Conservation (phyloP, 2,888 invertebrate species). For the Corbicula japonica region DNA sequence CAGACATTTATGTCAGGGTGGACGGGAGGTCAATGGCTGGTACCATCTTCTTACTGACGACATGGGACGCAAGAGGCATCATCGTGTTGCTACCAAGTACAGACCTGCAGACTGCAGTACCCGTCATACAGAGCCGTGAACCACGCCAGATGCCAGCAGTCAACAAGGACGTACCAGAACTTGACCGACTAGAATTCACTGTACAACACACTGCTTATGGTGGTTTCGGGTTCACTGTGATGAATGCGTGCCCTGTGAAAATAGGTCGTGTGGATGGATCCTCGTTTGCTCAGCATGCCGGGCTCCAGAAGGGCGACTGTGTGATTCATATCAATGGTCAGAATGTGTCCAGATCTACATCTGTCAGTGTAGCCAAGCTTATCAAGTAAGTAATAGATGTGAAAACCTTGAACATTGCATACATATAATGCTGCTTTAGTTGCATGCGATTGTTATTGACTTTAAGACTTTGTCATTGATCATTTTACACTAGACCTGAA, state of each 20-base stretch:
- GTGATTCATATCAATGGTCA: conserved; percentile 83
- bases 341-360: conserved; percentile 83
- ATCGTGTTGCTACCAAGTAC: conserved; percentile 70
- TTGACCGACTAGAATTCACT: conserved; percentile 60
- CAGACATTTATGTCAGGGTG: conserved; percentile 90
- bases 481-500: background rate
- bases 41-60: conserved; percentile 92
- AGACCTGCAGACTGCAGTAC: conserved; percentile 43
- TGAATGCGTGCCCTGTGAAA: conserved; percentile 82
- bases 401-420: background rate
- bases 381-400: conserved; percentile 78
- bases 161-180: conserved; percentile 52
- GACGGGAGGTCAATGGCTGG: conserved; percentile 90
- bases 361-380: conserved; percentile 82
- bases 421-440: too few relatives aligned
- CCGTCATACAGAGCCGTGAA: conserved; percentile 30
- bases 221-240: conserved; percentile 83
- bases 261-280: conserved; percentile 82
- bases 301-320: conserved; percentile 79
- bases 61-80: conserved; percentile 88
- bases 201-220: conserved; percentile 74
- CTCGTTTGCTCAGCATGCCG: conserved; percentile 79
- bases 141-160: conserved; percentile 37
- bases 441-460: background rate
- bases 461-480: background rate